These are phyloP conservation scores for Girardinichthys multiradiatus DNA, from an alignment of 2,113 vertebrate genomes.

Conservation along the genomic window DNA sequence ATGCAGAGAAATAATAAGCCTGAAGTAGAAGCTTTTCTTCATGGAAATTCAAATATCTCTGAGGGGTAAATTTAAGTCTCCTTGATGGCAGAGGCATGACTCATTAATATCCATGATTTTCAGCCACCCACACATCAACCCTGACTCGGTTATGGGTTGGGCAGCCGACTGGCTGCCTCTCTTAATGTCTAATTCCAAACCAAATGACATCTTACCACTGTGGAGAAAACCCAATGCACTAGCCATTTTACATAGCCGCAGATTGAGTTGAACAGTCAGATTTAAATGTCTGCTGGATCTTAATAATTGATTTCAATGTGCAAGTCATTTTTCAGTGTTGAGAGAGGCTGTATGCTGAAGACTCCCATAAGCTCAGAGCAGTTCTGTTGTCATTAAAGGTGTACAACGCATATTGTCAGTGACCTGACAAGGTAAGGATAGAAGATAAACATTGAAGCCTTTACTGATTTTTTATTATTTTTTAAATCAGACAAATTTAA, in stretches of 20 bases:
- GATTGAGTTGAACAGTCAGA: constrained; percentile 13
- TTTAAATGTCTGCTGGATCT: constrained; percentile 23
- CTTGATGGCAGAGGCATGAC: constrained; percentile 33
- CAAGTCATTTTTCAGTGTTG: constrained; percentile 6
- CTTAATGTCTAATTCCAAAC: constrained; percentile 19
- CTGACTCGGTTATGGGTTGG: constrained; percentile 24
- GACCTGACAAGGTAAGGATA: neutral
- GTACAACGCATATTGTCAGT: neutral
- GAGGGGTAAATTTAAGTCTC: constrained; percentile 16
- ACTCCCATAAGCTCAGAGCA: neutral
- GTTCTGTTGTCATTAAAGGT: neutral
- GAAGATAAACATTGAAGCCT: neutral
- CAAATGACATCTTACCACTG: constrained; percentile 19
- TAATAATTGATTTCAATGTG: constrained; percentile 30
- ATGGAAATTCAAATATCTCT: constrained; percentile 10
- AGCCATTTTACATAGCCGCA: constrained; percentile 24
- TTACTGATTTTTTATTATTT: neutral
- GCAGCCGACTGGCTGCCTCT: constrained; percentile 20
- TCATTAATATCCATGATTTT: constrained; percentile 28
- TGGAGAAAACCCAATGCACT: constrained; percentile 10
- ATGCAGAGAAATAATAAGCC: no score
- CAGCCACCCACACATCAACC: constrained; percentile 35
- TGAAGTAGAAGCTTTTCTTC: neutral
- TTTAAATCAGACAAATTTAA: neutral
- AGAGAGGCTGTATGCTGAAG: no score